phyloP scores from a whole-genome alignment of 2,888 invertebrate genomes.

The Limnephilus lunatus region DNA sequence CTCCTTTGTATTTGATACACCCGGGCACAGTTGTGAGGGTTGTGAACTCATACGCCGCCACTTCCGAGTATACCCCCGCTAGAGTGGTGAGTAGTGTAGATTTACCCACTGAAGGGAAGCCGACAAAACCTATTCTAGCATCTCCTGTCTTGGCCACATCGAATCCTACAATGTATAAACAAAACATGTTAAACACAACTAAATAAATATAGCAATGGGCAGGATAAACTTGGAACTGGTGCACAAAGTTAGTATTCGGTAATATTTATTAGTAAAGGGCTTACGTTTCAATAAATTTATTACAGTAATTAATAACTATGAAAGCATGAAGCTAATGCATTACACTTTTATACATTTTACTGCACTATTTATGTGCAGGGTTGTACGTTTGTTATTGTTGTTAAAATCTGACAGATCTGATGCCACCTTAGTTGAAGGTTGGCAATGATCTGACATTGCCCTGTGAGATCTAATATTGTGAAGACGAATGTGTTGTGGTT shows the following conservation, averaged over 20 bases:
- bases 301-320: no score
- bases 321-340: neutral
- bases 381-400: neutral
- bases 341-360: neutral
- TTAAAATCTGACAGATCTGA: neutral
- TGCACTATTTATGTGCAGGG: neutral
- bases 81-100: slow-evolving; percentile 97
- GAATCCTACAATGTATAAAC: slow-evolving; percentile 82
- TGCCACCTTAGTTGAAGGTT: neutral
- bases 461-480: neutral
- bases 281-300: neutral
- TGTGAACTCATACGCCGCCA: slow-evolving; percentile 99
- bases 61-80: slow-evolving; percentile 99
- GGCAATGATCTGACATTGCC: neutral
- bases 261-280: neutral
- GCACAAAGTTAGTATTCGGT: neutral
- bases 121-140: slow-evolving; percentile 98
- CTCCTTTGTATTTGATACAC: slow-evolving; percentile 99
- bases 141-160: slow-evolving; percentile 99
- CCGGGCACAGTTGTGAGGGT: slow-evolving; percentile 99
- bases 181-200: slow-evolving; percentile 26
- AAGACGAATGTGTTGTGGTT: neutral
- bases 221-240: neutral
- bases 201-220: neutral
- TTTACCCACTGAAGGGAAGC: slow-evolving; percentile 99